Conservation (phyloP, 2,797 vertebrate species). For the Dendrocincla fuliginosa region DNA sequence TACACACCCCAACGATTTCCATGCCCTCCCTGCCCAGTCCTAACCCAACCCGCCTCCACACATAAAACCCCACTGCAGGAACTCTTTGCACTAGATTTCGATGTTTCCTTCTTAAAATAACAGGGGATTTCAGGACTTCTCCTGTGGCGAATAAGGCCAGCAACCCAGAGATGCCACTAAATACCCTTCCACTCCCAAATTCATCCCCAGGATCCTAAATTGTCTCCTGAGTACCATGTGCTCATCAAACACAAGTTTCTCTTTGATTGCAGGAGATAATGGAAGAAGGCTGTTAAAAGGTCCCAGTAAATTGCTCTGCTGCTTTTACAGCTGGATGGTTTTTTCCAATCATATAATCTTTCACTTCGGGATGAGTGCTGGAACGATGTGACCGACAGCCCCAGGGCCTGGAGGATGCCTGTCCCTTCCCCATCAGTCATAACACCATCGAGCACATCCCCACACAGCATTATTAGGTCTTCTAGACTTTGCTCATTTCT, state of each 20-base stretch:
- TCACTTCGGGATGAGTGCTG: background rate
- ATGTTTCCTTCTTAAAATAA: background rate
- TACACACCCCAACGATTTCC: background rate
- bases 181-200: background rate
- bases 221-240: background rate
- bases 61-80: background rate
- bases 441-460: rapidly evolving
- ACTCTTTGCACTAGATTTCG: background rate
- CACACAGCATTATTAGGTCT: rapidly evolving
- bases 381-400: background rate
- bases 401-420: background rate
- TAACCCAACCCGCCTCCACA: background rate
- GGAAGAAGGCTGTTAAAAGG: background rate
- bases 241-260: background rate
- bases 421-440: background rate
- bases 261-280: background rate
- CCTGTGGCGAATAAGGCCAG: background rate
- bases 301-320: background rate
- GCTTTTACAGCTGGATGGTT: background rate
- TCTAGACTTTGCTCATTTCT: background rate
- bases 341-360: background rate
- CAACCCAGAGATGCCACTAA: background rate
- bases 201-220: background rate
- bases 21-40: background rate
- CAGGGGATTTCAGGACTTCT: background rate